These are phyloP conservation scores for Eilema caniola DNA, from an alignment of 2,888 invertebrate genomes.

Conservation along the genomic window DNA sequence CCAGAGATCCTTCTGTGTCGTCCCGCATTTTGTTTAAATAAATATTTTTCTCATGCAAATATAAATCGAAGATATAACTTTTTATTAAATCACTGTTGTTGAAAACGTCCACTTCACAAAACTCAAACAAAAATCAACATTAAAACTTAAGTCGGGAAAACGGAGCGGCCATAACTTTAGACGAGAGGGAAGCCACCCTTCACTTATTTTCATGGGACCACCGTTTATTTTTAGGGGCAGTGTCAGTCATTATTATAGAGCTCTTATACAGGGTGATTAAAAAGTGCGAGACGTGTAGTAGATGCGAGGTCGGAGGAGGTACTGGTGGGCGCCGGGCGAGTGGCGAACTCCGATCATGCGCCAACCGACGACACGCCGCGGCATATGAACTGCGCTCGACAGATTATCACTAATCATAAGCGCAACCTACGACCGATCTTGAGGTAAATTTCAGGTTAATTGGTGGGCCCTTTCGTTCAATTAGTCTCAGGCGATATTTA, in stretches of 20 bases:
- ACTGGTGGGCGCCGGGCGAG: slow-evolving; percentile 61
- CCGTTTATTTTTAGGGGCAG: slow-evolving; percentile 56
- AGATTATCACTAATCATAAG: slow-evolving; percentile 73
- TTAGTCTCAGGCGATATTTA: slow-evolving; percentile 15
- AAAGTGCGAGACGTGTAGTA: slow-evolving; percentile 57
- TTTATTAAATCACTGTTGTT: slow-evolving; percentile 36
- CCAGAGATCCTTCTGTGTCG: slow-evolving; percentile 69
- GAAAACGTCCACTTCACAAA: slow-evolving; percentile 53
- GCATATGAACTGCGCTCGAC: slow-evolving; percentile 52
- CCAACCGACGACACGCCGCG: slow-evolving; percentile 61
- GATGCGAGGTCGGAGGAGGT: slow-evolving; percentile 62
- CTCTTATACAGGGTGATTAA: slow-evolving; percentile 37
- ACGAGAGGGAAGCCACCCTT: slow-evolving; percentile 54
- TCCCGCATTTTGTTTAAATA: slow-evolving; percentile 72
- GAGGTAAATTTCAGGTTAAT: slow-evolving; percentile 46
- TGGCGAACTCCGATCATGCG: slow-evolving; percentile 79
- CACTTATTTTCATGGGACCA: slow-evolving; percentile 52
- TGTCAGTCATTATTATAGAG: slow-evolving; percentile 64
- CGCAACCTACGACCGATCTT: slow-evolving; percentile 51
- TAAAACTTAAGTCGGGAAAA: slow-evolving; percentile 35
- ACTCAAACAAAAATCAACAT: slow-evolving; percentile 51
- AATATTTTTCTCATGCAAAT: slow-evolving; percentile 16
- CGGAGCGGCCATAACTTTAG: slow-evolving; percentile 51
- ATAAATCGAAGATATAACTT: slow-evolving; percentile 35
- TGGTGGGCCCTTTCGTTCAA: slow-evolving; percentile 23